Evolutionary conservation across 2,113 vertebrate genomes (phyloP).

Genomic region (Percopsis transmontana): DNA sequence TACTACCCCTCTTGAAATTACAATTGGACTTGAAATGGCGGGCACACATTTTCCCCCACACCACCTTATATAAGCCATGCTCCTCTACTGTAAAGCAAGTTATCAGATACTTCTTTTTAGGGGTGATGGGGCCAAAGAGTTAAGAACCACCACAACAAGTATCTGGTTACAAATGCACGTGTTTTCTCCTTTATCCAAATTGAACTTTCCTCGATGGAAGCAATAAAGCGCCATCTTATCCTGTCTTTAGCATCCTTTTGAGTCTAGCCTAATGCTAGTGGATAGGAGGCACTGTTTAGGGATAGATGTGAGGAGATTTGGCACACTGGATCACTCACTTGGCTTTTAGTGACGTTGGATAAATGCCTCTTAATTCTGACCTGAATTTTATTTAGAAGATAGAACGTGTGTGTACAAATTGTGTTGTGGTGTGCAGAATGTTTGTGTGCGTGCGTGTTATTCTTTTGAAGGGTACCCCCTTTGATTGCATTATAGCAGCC

Average conservation of each 20-base stretch:
- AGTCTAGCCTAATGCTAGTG: slow-evolving; percentile 16
- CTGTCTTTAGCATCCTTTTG: slow-evolving; percentile 8
- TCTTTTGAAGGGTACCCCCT: no score
- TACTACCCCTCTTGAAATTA: no score
- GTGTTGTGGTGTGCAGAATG: no score
- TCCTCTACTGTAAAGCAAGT: no score
- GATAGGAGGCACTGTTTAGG: slow-evolving; percentile 9
- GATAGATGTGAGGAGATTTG: slow-evolving; percentile 48
- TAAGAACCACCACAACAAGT: slow-evolving; percentile 4
- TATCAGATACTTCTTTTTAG: no score
- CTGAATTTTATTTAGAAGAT: slow-evolving; percentile 48
- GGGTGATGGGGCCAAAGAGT: no score
- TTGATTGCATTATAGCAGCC: no score
- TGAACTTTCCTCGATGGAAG: background rate
- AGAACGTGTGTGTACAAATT: background rate
- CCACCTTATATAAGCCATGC: no score
- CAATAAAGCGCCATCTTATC: no score
- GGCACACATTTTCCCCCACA: no score
- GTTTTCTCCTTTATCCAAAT: slow-evolving; percentile 18
- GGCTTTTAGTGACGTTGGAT: slow-evolving; percentile 47
- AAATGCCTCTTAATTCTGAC: slow-evolving; percentile 47
- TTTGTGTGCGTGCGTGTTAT: no score
- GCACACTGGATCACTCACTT: slow-evolving; percentile 51
- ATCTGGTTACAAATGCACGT: slow-evolving; percentile 8
- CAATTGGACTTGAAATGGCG: no score